phyloP scores from a whole-genome alignment of 2,113 vertebrate species.

The Pandion haliaetus region DNA sequence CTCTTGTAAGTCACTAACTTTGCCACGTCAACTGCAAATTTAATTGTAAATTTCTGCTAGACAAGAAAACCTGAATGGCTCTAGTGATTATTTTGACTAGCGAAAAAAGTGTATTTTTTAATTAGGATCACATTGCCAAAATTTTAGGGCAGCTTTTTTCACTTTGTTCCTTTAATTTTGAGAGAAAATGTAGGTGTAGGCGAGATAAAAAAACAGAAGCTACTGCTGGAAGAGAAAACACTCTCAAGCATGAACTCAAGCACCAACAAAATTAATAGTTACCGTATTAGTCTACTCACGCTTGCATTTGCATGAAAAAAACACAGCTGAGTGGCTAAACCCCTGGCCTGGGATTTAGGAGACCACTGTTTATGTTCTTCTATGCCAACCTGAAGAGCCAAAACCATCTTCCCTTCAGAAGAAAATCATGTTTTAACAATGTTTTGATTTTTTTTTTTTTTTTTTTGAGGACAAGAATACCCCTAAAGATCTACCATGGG shows the following conservation, averaged over 20 bases:
- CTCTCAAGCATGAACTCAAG: neutral
- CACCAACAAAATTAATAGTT: neutral
- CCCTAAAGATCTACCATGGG: neutral
- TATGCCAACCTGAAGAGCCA: neutral
- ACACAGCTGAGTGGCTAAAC: neutral
- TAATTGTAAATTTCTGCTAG: neutral
- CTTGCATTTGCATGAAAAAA: neutral
- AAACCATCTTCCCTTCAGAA: neutral
- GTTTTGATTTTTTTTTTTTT: neutral
- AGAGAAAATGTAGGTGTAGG: neutral
- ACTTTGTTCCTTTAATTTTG: neutral
- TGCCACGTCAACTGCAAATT: neutral
- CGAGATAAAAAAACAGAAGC: neutral
- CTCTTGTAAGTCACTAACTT: neutral
- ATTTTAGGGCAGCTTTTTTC: neutral
- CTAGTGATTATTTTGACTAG: neutral
- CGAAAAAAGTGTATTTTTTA: neutral
- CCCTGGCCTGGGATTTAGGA: neutral
- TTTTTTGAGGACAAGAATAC: neutral
- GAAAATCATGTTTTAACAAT: neutral
- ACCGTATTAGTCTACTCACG: neutral
- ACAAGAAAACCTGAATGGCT: neutral
- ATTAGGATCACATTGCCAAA: neutral
- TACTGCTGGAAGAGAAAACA: neutral
- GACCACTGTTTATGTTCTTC: neutral